phyloP scores from a whole-genome alignment of 2,888 invertebrate species.

The Idaea dimidiata region DNA sequence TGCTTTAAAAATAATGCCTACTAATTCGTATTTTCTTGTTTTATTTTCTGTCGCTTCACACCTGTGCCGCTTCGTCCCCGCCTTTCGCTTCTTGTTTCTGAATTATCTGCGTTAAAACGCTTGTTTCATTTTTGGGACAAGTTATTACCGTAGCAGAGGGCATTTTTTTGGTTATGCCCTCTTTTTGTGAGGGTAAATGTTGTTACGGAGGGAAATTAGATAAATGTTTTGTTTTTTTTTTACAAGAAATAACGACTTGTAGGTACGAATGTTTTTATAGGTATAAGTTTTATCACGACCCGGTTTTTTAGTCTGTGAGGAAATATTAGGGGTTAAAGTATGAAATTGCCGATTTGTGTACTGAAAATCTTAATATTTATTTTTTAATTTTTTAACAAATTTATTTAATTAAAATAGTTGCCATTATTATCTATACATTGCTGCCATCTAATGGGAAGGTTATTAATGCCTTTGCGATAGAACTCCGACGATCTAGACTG shows the following conservation, averaged over 20 bases:
- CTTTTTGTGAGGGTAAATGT: conserved; percentile 1
- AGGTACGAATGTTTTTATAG: background rate
- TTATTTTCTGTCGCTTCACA: background rate
- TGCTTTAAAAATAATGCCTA: background rate
- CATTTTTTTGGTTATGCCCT: background rate
- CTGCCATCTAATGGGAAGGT: no score
- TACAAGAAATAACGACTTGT: conserved; percentile 1
- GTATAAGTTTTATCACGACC: background rate
- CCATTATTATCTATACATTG: no score
- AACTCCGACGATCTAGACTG: no score
- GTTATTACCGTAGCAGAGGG: background rate
- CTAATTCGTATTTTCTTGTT: background rate
- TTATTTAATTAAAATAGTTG: no score
- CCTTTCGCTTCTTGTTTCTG: background rate
- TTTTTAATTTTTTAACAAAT: no score
- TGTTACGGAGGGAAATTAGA: background rate
- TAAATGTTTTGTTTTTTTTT: background rate
- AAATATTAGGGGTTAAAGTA: no score
- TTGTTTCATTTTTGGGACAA: background rate
- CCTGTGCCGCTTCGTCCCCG: background rate
- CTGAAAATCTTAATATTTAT: no score
- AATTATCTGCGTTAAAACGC: background rate
- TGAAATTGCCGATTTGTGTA: no score
- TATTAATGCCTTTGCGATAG: no score
- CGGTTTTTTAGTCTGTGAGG: background rate